Evolutionary conservation across 1,140 invertebrate genomes (phyloP).

Genomic region (Arion vulgaris): DNA sequence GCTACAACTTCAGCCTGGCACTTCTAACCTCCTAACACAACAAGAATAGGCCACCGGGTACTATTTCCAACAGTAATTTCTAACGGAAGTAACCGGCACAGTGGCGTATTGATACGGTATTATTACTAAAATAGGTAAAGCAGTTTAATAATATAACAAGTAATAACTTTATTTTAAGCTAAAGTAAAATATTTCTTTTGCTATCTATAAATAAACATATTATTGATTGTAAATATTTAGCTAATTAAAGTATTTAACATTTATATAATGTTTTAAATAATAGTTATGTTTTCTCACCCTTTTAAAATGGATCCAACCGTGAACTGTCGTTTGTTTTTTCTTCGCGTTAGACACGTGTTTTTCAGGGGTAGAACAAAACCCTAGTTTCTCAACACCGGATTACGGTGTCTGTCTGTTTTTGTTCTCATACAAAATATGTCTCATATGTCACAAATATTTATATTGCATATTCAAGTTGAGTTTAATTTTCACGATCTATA

Average conservation of each 20-base stretch:
- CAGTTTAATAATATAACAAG: too few relatives aligned
- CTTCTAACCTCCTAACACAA: too few relatives aligned
- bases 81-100: constrained; percentile 21
- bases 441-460: too few relatives aligned
- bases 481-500: too few relatives aligned
- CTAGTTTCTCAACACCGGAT: background rate
- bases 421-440: too few relatives aligned
- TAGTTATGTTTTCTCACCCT: background rate
- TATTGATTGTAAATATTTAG: too few relatives aligned
- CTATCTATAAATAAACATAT: too few relatives aligned
- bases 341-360: constrained; percentile 13
- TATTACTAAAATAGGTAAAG: background rate
- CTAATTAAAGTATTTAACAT: too few relatives aligned
- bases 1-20: background rate
- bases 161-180: too few relatives aligned
- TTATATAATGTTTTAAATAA: too few relatives aligned
- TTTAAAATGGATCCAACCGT: background rate
- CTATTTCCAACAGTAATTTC: constrained; percentile 26
- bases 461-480: too few relatives aligned
- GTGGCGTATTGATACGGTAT: constrained; percentile 1
- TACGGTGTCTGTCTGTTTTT: background rate
- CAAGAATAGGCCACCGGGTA: background rate
- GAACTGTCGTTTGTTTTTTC: constrained; percentile 5
- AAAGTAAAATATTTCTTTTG: too few relatives aligned
- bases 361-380: background rate